Conservation (phyloP, 2,888 invertebrate species). For the Cotesia congregata region DNA sequence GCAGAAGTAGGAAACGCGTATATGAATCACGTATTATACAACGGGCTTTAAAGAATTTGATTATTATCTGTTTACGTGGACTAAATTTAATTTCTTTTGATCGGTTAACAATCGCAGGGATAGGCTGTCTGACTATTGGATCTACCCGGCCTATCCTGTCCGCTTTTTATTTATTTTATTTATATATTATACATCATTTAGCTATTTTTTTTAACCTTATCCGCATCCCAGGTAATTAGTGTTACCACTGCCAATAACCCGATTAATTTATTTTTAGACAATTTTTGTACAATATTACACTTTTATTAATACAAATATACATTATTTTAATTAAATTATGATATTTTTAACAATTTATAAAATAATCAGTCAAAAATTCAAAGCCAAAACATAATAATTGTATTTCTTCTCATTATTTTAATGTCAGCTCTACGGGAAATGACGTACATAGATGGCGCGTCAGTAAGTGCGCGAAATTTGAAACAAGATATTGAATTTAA, state of each 20-base stretch:
- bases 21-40: constrained; percentile 23
- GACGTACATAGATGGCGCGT: too few relatives aligned
- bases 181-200: background rate
- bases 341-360: too few relatives aligned
- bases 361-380: too few relatives aligned
- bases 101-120: constrained; percentile 59
- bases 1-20: constrained; percentile 8
- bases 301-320: too few relatives aligned
- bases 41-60: constrained; percentile 13
- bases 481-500: too few relatives aligned
- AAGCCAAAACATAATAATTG: too few relatives aligned
- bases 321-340: too few relatives aligned
- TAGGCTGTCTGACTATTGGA: constrained; percentile 49
- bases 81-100: constrained; percentile 8
- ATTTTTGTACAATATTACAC: too few relatives aligned
- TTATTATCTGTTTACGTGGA: constrained; percentile 8
- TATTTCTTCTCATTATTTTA: too few relatives aligned
- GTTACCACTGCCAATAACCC: background rate
- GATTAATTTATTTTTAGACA: background rate
- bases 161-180: background rate
- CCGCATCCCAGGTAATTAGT: background rate
- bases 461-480: too few relatives aligned
- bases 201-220: background rate
- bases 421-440: too few relatives aligned
- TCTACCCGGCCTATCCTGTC: constrained; percentile 16